phyloP scores from a whole-genome alignment of 2,797 vertebrate genomes.

The Scleropages formosus region DNA sequence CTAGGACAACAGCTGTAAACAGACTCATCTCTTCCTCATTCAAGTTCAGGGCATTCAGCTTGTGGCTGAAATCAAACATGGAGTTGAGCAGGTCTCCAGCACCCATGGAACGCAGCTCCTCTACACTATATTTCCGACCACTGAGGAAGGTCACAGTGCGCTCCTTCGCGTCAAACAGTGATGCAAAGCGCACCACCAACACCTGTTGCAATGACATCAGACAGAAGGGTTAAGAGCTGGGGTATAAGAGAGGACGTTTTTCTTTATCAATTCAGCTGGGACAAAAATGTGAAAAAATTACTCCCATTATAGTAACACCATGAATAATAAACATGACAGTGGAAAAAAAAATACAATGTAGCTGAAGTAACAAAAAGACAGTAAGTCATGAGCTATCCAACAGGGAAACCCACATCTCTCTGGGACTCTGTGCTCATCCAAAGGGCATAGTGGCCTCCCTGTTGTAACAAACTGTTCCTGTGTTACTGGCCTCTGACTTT shows the following conservation, averaged over 20 bases:
- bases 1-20: conserved; percentile 94
- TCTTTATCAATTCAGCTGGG: background rate
- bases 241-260: background rate
- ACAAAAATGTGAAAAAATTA: too few species aligned
- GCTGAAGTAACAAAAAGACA: too few species aligned
- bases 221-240: background rate
- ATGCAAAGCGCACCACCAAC: conserved; percentile 94
- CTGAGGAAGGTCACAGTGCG: conserved; percentile 92
- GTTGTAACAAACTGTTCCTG: background rate
- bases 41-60: conserved; percentile 84
- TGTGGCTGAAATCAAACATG: conserved; percentile 98
- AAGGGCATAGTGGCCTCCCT: too few species aligned
- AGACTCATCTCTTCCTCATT: conserved; percentile 92
- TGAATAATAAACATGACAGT: too few species aligned
- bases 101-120: conserved; percentile 83
- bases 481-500: background rate
- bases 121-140: conserved; percentile 88
- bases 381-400: too few species aligned
- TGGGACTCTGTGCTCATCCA: too few species aligned
- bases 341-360: too few species aligned
- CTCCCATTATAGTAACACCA: too few species aligned
- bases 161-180: conserved; percentile 87
- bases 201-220: conserved; percentile 68
- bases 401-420: too few species aligned
- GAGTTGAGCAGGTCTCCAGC: conserved; percentile 93